Evolutionary conservation across 2,797 vertebrate species (phyloP), one percentile per base, ranked within the genome.

Genomic region (Gambusia yucatana): DNA sequence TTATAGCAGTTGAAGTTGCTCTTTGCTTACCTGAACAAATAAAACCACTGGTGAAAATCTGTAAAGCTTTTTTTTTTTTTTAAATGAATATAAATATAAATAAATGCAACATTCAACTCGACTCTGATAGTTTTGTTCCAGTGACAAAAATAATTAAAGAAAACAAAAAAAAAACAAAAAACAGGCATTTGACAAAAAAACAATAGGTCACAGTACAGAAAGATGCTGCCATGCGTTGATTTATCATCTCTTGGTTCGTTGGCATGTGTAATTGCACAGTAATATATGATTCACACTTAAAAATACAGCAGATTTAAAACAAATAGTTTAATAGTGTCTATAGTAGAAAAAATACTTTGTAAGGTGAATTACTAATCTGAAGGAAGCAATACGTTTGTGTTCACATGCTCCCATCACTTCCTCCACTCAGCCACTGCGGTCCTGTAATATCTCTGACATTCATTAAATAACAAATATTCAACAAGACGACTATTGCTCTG

Each of bases 181-280:
- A 50, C 67, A 86, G 77, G 76, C 82, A 76, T 61, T 70, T 61
- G 80, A 85, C 6, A 28, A 16, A 90, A 50, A 78, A 83, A 77
- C 71, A 80, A 79, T 22, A 80, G 1, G 36, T 75, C 71, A 81
- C 44, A 59, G 65, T 89, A 88, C 59, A 92, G 90, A 89, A 90
- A 93, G 84, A 93, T 61, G 39, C 69, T 46, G 65, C 75, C 87
- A 83, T 88, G 89, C 91, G 76, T 75, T 72, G 46, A 79, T 77
- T 0, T 1, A 69, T 83, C 43, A 79, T 75, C 22, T 88, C 74
- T 72, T 80, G 86, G 75, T 83, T 86, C 73, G 8, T 48, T 79
- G 78, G 63, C 50, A 75, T 57, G 36, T 73, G 74, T 80, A 65
- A 70, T 76, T 2, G 17, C 77, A 78, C 74, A 80, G 50, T 50